Base-by-base conservation (phyloP, 2,113 vertebrate species). In the Centrocercus urophasianus region DNA sequence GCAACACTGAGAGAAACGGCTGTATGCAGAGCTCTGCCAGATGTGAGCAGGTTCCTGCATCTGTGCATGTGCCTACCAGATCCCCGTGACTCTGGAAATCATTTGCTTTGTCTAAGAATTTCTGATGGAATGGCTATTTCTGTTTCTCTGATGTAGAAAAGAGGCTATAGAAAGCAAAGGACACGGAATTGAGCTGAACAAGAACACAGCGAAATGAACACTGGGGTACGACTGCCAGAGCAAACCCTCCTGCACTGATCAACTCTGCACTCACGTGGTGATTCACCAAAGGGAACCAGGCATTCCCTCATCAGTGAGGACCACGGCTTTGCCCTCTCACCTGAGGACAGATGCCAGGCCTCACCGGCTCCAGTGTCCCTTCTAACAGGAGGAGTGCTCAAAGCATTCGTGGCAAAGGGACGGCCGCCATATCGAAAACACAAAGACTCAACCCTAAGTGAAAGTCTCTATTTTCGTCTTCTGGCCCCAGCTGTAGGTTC, bases 381-480 rank as follows among this genome's bases (percentile, higher is more conserved):
- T 30, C 2, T 1, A 40, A n/a, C 14, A 18, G 19, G 2, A 67
- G 22, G 10, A 81, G 48, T 30, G 27, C 21, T 69, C 32, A n/a
- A 36, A 69, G 56, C 59, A 57, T 27, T 34, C 18, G 5, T 6
- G 27, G 17, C 36, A 69, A 30, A 86, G 28, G 27, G 24, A 24
- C 60, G 20, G 47, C 1, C 71, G 72, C 72, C 30, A 11, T 42
- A 75, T 30, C 81, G 81, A 94, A 93, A 95, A 92, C 15, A 86
- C 8, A 4, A 81, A 70, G 95, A 96, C 82, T 96, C 96, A 95
- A 89, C 91, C 86, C 56, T 72, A 76, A 92, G 70, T 67, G 50
- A 89, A 91, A 92, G 86, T 86, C 91, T 69, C 91, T 93, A 94
- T 93, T 95, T 89, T 69, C 57, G 67, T 61, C 45, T 79, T 90